phyloP scores from a whole-genome alignment of 1,140 invertebrate genomes.

The Sycophila sp. region DNA sequence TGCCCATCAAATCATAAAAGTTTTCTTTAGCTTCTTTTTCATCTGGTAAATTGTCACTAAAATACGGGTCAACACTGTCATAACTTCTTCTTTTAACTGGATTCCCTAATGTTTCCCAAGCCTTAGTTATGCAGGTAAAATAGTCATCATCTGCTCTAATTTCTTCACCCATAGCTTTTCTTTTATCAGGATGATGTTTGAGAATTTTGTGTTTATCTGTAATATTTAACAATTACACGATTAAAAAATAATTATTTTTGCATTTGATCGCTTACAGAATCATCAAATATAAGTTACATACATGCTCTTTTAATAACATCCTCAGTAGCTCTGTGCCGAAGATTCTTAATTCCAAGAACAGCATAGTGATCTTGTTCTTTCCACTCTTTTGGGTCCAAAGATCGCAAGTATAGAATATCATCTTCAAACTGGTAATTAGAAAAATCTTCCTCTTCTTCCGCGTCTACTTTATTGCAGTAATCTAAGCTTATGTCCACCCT shows the following conservation, averaged over 20 bases:
- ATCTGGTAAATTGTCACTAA: slow-evolving; percentile 89
- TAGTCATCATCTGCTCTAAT: slow-evolving; percentile 91
- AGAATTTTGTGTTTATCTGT: slow-evolving; percentile 86
- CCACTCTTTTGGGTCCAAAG: slow-evolving; percentile 96
- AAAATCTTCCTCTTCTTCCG: slow-evolving; percentile 67
- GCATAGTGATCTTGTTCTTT: slow-evolving; percentile 97
- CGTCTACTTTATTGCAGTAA: slow-evolving; percentile 43
- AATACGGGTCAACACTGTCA: slow-evolving; percentile 95
- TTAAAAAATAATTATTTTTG: not conserved
- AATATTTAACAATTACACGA: too few relatives aligned
- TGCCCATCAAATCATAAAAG: slow-evolving; percentile 83
- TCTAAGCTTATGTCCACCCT: slow-evolving; percentile 26
- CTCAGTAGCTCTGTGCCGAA: slow-evolving; percentile 84
- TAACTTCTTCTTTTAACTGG: slow-evolving; percentile 85
- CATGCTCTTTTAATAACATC: slow-evolving; percentile 94
- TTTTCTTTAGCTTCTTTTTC: slow-evolving; percentile 81
- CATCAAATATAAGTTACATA: slow-evolving; percentile 67
- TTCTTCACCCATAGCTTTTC: slow-evolving; percentile 87
- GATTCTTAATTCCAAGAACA: slow-evolving; percentile 86
- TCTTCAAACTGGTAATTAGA: slow-evolving; percentile 77
- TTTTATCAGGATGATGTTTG: slow-evolving; percentile 97
- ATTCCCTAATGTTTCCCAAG: slow-evolving; percentile 90
- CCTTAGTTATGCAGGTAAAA: slow-evolving; percentile 99
- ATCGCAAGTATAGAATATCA: slow-evolving; percentile 85
- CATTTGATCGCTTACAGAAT: not conserved